Conservation (phyloP, 2,797 vertebrate species). For the Bryconaethiops microstoma region DNA sequence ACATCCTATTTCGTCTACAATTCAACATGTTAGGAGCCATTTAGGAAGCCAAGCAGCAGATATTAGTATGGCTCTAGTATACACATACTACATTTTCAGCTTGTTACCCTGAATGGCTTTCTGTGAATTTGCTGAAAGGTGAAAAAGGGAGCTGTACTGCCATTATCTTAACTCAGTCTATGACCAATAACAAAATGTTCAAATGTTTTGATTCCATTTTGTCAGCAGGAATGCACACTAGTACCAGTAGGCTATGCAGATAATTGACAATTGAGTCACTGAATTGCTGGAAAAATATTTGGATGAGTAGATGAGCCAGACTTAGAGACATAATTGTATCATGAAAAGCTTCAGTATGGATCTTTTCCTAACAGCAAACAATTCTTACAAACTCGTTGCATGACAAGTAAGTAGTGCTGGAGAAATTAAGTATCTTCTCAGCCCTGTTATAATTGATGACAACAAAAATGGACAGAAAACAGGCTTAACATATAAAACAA, state of each 20-base stretch:
- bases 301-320: background rate
- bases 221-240: conserved; percentile 16
- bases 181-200: conserved; percentile 32
- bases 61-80: conserved; percentile 29
- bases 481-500: background rate
- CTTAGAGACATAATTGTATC: conserved; percentile 11
- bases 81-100: conserved; percentile 27
- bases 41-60: conserved; percentile 36
- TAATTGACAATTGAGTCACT: conserved; percentile 4
- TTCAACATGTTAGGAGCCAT: conserved; percentile 14
- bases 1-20: conserved; percentile 6
- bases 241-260: conserved; percentile 28
- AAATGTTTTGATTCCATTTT: conserved; percentile 14
- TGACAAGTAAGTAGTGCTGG: background rate
- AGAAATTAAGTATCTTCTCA: background rate
- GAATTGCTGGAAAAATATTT: conserved; percentile 24
- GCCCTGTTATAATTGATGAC: background rate
- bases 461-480: background rate
- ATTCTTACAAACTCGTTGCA: background rate
- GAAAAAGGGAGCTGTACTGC: conserved; percentile 26
- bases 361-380: conserved; percentile 1
- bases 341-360: conserved; percentile 17
- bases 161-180: conserved; percentile 43
- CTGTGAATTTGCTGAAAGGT: conserved; percentile 16
- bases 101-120: conserved; percentile 35